Evolutionary conservation across 2,888 invertebrate genomes (phyloP), one percentile per base, ranked within the genome.

Genomic region (Cactoblastis cactorum): DNA sequence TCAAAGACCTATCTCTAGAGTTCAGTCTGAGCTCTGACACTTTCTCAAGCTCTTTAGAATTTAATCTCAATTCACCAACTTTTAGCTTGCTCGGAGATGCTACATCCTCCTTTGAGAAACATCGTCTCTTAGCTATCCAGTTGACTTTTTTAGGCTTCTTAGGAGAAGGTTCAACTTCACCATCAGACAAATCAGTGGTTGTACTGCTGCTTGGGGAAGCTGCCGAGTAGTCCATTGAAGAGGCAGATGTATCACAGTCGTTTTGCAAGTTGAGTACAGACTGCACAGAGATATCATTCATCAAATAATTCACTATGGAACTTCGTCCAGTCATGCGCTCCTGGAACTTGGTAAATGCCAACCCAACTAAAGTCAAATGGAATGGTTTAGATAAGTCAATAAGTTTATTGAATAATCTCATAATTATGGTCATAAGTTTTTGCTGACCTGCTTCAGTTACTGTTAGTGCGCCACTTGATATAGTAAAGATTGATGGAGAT

Each of bases 341-440:
- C 63, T 93, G 93, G 70, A 96, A 95, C 77, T 95, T 95, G 0
- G 95, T 94, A 74, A 95, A 95, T 15, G 95, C 94, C 67, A 95
- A 83, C n/a, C 95, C 96, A 53, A 96, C 88, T 49, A 95, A 81
- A 0, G 95, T 95, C 64, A 96, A 92, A 79, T 95, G 95, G 83
- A 95, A 96, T 56, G 94, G 94, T 81, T 93, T 93, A 22, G 91
- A 90, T 58, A 93, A 88, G 70, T 95, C 92, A 52, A 95, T 93
- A 54, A 94, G 91, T 69, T 94, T 93, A 71, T 93, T 93, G 69
- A 95, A 95, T 61, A 95, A 88, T 69, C 92, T 92, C 94, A 95
- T 94, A 53, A 94, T 91, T 51, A 92, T 91, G 50, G 90, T 91
- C 65, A 95, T 80, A 52, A 95, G 89, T 80, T 94, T 95, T 38